Evolutionary conservation across 1,140 invertebrate genomes (phyloP), one percentile per base, ranked within the genome.

Genomic region (Plodia interpunctella): DNA sequence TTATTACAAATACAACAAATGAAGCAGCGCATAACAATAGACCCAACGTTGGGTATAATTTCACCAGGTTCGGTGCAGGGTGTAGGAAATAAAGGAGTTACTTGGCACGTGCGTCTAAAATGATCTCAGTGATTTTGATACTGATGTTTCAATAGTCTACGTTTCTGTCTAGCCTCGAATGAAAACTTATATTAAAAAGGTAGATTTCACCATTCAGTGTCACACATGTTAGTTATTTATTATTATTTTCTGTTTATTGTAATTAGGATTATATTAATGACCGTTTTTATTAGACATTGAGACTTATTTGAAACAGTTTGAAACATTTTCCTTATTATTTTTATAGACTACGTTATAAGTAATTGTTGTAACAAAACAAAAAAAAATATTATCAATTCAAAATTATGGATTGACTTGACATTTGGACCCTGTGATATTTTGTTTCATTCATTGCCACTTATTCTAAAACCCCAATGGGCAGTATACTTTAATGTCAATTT

Each of bases 361-460:
- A 32, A 6, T 32, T 32, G 30, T 32, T 32, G 4, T 6, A 25
- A 25, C 21, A 25, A 25, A 25, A 25, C 21, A 25, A 6, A 25
- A 25, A 25, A 25, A 25, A 2, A 25, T 35, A 35, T 35, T 35
- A 11, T 9, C 10, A 35, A 11, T 35, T 35, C 32, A 35, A 35
- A 35, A 35, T 35, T 35, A 35, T 35, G 8, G 10, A 35, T 35
- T 71, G 68, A 68, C 2, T 25, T 25, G 21, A 25, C 66, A 71
- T 73, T 69, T 68, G 64, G 60, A 67, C 65, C 66, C 72, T 79
- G 74, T 79, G 76, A 79, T 79, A 71, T 60, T 57, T 59, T 62
- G 55, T 54, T 66, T 35, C 32, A 10, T 11, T 13, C 2, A 35
- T 35, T 35, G 13, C 9, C 8, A 35, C 21, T 6, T 5, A 35